These are phyloP conservation scores for Pachycephala philippinensis DNA, from an alignment of 2,113 vertebrate genomes.

Conservation along the genomic window DNA sequence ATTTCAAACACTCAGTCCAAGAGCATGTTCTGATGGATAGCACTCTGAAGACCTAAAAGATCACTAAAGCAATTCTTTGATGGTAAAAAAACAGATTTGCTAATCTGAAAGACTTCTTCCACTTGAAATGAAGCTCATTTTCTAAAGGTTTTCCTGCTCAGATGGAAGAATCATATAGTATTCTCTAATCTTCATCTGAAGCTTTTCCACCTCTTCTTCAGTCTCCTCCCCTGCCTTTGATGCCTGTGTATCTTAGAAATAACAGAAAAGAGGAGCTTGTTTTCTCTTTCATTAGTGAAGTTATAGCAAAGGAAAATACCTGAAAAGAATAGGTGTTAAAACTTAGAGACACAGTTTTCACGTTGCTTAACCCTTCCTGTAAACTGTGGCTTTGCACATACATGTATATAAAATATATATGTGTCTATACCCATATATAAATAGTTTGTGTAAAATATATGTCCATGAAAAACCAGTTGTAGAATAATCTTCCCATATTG, in stretches of 20 bases:
- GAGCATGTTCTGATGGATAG: not conserved
- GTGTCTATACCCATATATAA: not conserved
- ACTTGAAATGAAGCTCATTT: not conserved
- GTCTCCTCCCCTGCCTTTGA: not conserved
- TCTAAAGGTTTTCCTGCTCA: not conserved
- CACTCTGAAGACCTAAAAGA: not conserved
- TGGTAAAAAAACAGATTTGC: not conserved
- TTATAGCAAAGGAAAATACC: not conserved
- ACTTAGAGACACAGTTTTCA: not conserved
- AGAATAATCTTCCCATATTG: not conserved
- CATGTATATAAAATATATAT: not conserved
- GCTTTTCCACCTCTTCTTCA: not conserved
- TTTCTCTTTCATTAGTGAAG: not conserved
- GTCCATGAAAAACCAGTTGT: not conserved
- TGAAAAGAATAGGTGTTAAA: not conserved
- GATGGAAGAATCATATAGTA: not conserved
- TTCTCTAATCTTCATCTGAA: not conserved
- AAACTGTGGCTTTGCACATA: not conserved
- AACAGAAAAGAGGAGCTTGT: not conserved
- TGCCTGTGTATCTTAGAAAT: not conserved
- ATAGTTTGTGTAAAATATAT: not conserved
- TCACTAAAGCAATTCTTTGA: not conserved
- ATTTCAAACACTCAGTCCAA: not conserved
- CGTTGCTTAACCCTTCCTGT: not conserved
- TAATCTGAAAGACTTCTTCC: not conserved